Base-by-base conservation (phyloP, 2,113 vertebrate species). In the Ictalurus punctatus region DNA sequence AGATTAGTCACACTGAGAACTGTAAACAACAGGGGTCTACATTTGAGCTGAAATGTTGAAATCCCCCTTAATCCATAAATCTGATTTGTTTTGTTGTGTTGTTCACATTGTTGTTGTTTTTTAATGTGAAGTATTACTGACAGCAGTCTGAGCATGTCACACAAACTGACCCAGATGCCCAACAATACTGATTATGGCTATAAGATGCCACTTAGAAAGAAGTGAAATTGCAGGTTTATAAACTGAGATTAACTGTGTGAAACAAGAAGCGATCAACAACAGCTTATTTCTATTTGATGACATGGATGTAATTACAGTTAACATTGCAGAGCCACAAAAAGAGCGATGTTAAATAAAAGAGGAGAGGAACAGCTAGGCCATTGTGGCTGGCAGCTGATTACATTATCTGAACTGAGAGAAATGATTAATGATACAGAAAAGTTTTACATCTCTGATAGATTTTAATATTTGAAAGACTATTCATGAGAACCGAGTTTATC, bases 381-480 rank as follows among this genome's bases (percentile, higher is more conserved):
- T 37, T 37, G 19, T 27, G 56, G 10, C 56, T 83, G 19, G 37
- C 30, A 83, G 58, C 56, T 61, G 30, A 83, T 61, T 83, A 61
- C 21, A 61, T 61, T 61, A 83, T 83, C 81, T 61, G 9, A 37
- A n/a, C 81, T 61, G 9, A 37, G n/a, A 59, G 5, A 83, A 61
- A 83, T 82, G 30, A 83, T 16, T 83, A 83, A 59, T 83, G 81
- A 59, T 61, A 37, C 52, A 82, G 27, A 82, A 34, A 0, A 82
- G 21, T 82, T 58, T 82, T 58, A 82, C 54, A 82, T 21, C 54
- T 59, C n/a, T 4, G 3, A 82, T 21, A 34, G n/a, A 59, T 82
- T 82, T 82, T 34, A 82, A 59, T 82, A 82, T 82, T 21, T 34
- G n/a, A 81, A 81, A 81, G 13, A 34, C 79, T 19, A 58, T n/a